A percentile compares a stretch with the other conserved stretches of the same genome.
Conservation (phyloP, 1,140 invertebrate genomes). For the Oryzaephilus surinamensis region DNA sequence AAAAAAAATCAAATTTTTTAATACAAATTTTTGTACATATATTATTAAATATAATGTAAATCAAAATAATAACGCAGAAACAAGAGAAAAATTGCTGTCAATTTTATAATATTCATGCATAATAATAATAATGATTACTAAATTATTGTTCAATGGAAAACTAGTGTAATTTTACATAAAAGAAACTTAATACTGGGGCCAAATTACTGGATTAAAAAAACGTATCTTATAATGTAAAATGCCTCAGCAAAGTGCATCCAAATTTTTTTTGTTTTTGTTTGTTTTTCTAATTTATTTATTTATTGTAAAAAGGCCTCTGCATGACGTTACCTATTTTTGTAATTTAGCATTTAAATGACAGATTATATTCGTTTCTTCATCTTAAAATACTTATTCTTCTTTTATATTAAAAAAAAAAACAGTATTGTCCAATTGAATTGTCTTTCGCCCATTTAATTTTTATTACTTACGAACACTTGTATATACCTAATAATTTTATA, state of each 20-base stretch:
- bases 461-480: neutral
- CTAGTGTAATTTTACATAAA: slow-evolving; percentile 12
- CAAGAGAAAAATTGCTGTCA: slow-evolving; percentile 21
- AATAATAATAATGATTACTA: neutral
- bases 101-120: slow-evolving; percentile 10
- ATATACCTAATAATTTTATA: too few species aligned
- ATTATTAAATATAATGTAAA: slow-evolving; percentile 1
- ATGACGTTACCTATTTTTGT: slow-evolving; percentile 10
- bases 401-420: neutral
- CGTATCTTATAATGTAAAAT: slow-evolving; percentile 26
- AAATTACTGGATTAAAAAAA: slow-evolving; percentile 17
- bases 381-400: neutral
- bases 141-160: too few species aligned
- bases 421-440: neutral
- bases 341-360: neutral
- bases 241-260: too few species aligned
- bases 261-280: slow-evolving; percentile 5
- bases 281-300: neutral
- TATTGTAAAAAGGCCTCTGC: neutral
- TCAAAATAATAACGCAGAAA: slow-evolving; percentile 15
- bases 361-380: neutral
- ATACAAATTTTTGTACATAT: slow-evolving; percentile 8
- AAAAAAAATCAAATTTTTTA: neutral
- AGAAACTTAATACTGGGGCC: slow-evolving; percentile 26
- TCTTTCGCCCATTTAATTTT: slow-evolving; percentile 6